Percentiles rank a stretch among this genome's conserved stretches.
phyloP scores from a whole-genome alignment of 2,888 invertebrate species.

The Muschampia staudingeri region DNA sequence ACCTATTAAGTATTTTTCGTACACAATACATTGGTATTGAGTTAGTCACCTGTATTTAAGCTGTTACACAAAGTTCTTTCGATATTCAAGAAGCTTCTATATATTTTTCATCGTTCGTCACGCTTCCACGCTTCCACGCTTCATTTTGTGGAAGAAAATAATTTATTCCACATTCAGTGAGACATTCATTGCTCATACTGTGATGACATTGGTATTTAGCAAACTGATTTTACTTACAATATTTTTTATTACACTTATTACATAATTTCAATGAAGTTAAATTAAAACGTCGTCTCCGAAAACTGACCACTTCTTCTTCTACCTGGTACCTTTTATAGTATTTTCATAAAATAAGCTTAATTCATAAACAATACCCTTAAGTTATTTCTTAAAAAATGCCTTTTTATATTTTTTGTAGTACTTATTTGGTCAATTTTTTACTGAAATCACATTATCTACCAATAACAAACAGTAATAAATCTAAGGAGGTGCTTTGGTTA shows the following conservation, averaged over 20 bases:
- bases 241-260: background rate
- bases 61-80: conserved; percentile 20
- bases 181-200: conserved; percentile 33
- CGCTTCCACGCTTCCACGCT: conserved; percentile 26
- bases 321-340: too few species aligned
- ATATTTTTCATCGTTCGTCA: conserved; percentile 32
- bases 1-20: background rate
- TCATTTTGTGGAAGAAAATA: conserved; percentile 28
- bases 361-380: too few species aligned
- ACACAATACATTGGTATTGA: background rate
- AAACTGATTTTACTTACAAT: background rate
- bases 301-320: too few species aligned
- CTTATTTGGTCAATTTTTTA: too few species aligned
- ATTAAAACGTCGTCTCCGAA: too few species aligned
- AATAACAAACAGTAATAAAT: too few species aligned
- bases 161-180: conserved; percentile 17
- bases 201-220: conserved; percentile 28
- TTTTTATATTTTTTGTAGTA: too few species aligned
- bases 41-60: background rate
- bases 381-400: too few species aligned
- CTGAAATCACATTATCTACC: too few species aligned
- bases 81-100: conserved; percentile 35
- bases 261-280: background rate
- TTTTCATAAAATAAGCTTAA: background rate
- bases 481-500: too few species aligned